Evolutionary conservation across 2,113 vertebrate species (phyloP), one percentile per base, ranked within the genome.

Genomic region (Arenaria interpres): DNA sequence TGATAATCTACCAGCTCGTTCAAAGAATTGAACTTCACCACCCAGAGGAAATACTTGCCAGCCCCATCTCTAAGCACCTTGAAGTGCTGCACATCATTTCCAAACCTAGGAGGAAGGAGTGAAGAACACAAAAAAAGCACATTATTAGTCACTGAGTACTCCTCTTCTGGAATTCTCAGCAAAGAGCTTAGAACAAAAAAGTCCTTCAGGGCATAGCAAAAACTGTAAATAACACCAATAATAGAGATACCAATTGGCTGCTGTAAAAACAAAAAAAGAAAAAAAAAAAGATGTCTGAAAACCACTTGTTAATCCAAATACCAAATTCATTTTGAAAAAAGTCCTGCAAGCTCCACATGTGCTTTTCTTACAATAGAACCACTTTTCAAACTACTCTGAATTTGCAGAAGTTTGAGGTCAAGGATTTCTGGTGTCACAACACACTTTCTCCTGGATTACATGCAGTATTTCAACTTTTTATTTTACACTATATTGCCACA

Each of bases 1-100:
- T 99, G 99, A 96, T 99, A 99, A 97, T 99, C 99, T 94, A 99
- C 99, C 96, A 99, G 98, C 98, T 99, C 99, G 87, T 99, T 99
- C 97, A 99, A 98, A 48, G 99, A 99, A 98, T 99, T 99, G 97
- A 99, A 99, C 98, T 99, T 99, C 93, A 99, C 99, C 98, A 99
- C 99, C 99, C 99, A 99, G 64, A 99, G 98, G 97, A 99, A 99
- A 85, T 99, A 99, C 96, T 99, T 99, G 32, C 99, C 99, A 43
- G 99, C 99, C 7, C 99, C 99, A 5, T 99, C 99, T 69, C 99
- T 99, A 90, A 99, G 99, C 97, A 99, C 99, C 94, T 99, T 99
- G 98, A 99, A 99, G 97, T 99, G 99, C 97, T 99, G 99, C 63
- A 99, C 99, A 21, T 99, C 99, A 50, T 99, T 99, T 79, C 99